Percentiles rank a stretch among this genome's conserved stretches.
These are phyloP conservation scores for Meganola albula DNA, from an alignment of 2,888 invertebrate species.

Conservation along the genomic window DNA sequence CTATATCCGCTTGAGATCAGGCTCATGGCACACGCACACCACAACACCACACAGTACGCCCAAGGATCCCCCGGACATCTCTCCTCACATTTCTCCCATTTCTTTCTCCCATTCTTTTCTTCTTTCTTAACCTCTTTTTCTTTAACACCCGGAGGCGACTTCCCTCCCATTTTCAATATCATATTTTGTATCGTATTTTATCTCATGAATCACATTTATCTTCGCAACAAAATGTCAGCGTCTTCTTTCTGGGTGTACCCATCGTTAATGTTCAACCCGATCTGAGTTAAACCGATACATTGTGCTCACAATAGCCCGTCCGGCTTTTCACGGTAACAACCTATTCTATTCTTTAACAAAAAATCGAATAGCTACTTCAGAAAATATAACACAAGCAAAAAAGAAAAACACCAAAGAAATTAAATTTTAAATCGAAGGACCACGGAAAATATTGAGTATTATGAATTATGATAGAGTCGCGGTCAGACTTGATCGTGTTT, in stretches of 20 bases:
- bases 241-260: constrained; percentile 28
- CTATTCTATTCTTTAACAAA: constrained; percentile 21
- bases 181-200: constrained; percentile 39
- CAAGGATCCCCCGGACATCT: constrained; percentile 61
- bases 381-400: constrained; percentile 28
- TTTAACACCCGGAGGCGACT: constrained; percentile 49
- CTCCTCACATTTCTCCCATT: constrained; percentile 57
- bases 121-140: constrained; percentile 43
- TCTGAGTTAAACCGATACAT: constrained; percentile 35
- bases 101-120: constrained; percentile 47
- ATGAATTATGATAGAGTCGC: constrained; percentile 16
- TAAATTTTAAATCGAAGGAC: constrained; percentile 9
- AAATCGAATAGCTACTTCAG: constrained; percentile 21
- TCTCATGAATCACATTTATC: constrained; percentile 35
- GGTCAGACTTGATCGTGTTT: constrained; percentile 48
- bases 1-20: constrained; percentile 79
- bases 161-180: constrained; percentile 67
- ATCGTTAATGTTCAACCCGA: constrained; percentile 24
- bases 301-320: constrained; percentile 34
- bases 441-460: constrained; percentile 14
- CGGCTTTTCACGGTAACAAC: constrained; percentile 35
- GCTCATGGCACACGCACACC: constrained; percentile 82
- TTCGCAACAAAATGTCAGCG: constrained; percentile 18
- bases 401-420: constrained; percentile 13
- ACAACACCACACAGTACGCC: constrained; percentile 74